phyloP scores from a whole-genome alignment of 1,140 invertebrate species.

The Geopemphigus sp. region DNA sequence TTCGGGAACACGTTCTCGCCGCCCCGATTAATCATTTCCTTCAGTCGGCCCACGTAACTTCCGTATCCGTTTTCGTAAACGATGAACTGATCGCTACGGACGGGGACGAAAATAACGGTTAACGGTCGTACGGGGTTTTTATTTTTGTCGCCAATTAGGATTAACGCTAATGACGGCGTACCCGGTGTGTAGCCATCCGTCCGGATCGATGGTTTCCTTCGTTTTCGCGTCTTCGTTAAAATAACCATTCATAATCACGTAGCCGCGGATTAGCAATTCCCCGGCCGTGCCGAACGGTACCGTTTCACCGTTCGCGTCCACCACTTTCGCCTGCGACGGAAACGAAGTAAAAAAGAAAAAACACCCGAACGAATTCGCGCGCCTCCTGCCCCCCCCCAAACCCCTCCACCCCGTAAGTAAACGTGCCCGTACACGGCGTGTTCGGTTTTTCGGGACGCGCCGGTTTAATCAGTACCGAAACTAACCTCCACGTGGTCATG shows the following conservation, averaged over 20 bases:
- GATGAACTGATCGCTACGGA: slow-evolving; percentile 72
- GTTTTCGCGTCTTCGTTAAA: slow-evolving; percentile 82
- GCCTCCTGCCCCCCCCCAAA: no score
- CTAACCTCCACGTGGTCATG: slow-evolving; percentile 73
- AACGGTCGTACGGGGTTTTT: no score
- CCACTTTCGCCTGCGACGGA: slow-evolving; percentile 68
- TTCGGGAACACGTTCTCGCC: slow-evolving; percentile 89
- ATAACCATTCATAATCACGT: slow-evolving; percentile 81
- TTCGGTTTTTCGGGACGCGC: no score
- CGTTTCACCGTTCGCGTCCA: slow-evolving; percentile 68
- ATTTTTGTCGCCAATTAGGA: no score
- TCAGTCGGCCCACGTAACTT: slow-evolving; percentile 75
- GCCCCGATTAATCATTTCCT: slow-evolving; percentile 88
- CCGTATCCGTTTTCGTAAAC: slow-evolving; percentile 76
- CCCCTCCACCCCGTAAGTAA: no score
- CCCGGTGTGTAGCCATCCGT: slow-evolving; percentile 88
- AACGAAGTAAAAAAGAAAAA: not conserved
- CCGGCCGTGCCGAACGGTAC: slow-evolving; percentile 76
- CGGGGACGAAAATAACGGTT: no score
- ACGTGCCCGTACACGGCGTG: no score
- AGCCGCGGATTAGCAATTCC: slow-evolving; percentile 81
- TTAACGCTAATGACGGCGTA: no score
- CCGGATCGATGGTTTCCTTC: slow-evolving; percentile 65
- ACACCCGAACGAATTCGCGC: no score
- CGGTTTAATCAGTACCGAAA: no score